Evolutionary conservation across 2,888 invertebrate genomes (phyloP), one percentile per base, ranked within the genome.

Genomic region (Embidobia sp.): DNA sequence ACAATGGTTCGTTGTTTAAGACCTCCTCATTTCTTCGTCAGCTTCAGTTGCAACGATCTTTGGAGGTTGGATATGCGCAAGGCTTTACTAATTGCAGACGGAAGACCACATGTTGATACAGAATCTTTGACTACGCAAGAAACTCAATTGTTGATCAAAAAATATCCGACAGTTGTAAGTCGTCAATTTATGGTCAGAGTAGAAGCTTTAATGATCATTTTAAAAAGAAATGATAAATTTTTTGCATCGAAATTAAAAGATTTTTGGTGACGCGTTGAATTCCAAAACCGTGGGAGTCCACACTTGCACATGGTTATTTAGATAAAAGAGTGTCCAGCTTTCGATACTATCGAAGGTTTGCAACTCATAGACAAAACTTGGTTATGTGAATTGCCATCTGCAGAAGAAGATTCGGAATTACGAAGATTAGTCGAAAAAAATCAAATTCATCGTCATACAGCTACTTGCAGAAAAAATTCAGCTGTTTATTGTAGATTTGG

Each of bases 221-320:
- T 63, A 1, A 63, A 63, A 11, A 19, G 37, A 16, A 63, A 29
- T 15, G 4, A 49, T 18, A 27, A 63, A 35, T 18, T 64, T 48
- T 63, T 63, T n/a, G 35, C 27, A 11, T 19, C 61, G 4, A 15
- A 64, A 49, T 8, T 80, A 26, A 66, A 44, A 16, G 83, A 86
- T 48, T 81, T 51, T 78, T 82, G 84, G 85, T 84, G 82, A 19
- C 48, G 84, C 37, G 74, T 87, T 0, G 86, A 87, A n/a, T 88
- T 87, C 29, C 84, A 87, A 67, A 86, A 86, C 27, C 64, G 85
- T 0, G 86, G 85, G 5, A 86, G 85, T 35, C 85, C 85, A 4
- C 85, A 85, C 75, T 37, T 86, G n/a, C 85, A 86, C 57, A 85
- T 85, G 83, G 51, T 85, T 1, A 22, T 85, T 0, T 87, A 85